Percentiles rank a stretch among this genome's conserved stretches.
phyloP scores from a whole-genome alignment of 2,888 invertebrate species.

The Pediacus dermestoides region DNA sequence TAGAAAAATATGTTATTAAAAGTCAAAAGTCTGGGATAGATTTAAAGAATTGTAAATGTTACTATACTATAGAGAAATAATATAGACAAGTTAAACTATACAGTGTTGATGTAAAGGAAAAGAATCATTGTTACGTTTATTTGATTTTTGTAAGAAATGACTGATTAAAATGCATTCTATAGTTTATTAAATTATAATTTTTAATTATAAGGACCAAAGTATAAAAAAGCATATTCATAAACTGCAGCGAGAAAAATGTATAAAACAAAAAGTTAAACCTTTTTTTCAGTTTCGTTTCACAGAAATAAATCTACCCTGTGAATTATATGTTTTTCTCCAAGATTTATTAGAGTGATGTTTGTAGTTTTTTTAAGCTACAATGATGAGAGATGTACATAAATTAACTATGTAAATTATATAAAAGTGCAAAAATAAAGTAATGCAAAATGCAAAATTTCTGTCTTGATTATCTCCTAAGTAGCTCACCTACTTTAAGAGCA shows the following conservation, averaged over 20 bases:
- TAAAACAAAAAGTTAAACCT: no score
- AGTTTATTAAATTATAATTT: slow-evolving; percentile 4
- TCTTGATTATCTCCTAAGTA: no score
- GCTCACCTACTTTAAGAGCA: no score
- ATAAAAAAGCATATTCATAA: slow-evolving; percentile 1
- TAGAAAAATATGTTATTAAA: slow-evolving; percentile 4
- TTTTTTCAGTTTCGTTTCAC: no score
- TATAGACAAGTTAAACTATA: no score
- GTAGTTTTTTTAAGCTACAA: no score
- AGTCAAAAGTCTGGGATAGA: slow-evolving; percentile 8
- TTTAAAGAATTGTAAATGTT: background rate
- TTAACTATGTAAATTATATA: no score
- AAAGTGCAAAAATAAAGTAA: no score
- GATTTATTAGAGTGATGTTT: background rate
- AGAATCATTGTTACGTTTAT: background rate
- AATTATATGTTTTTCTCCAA: slow-evolving; percentile 6
- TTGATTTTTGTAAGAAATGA: slow-evolving; percentile 1
- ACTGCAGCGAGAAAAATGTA: slow-evolving; percentile 7
- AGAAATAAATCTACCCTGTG: no score
- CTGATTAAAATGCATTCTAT: background rate
- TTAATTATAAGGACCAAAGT: slow-evolving; percentile 4
- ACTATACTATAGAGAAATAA: slow-evolving; percentile 3
- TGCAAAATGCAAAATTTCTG: no score
- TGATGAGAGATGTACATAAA: no score
- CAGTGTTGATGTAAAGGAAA: slow-evolving; percentile 6